These are phyloP conservation scores for Andrena minutula DNA, from an alignment of 2,888 invertebrate species.

Conservation along the genomic window DNA sequence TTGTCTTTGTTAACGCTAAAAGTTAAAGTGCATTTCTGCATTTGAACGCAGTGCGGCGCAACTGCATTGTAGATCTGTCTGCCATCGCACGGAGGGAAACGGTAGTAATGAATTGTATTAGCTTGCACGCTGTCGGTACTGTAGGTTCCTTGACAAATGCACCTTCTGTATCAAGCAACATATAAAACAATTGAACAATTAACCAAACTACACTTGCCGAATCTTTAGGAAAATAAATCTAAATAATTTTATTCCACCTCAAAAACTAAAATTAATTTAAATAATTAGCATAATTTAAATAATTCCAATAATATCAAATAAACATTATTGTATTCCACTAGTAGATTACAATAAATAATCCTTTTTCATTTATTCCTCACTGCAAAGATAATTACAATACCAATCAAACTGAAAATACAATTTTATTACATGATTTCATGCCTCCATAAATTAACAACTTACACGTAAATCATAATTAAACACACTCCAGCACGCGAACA, in stretches of 20 bases:
- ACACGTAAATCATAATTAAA: not conserved
- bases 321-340: too few relatives aligned
- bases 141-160: conserved; percentile 58
- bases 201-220: not conserved
- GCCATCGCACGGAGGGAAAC: conserved; percentile 76
- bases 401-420: not conserved
- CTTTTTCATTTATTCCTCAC: not conserved
- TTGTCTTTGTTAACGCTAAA: not conserved
- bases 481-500: not conserved
- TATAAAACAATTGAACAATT: not conserved
- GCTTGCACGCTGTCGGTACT: conserved; percentile 69
- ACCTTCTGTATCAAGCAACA: too few relatives aligned
- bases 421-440: too few relatives aligned
- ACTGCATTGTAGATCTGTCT: conserved; percentile 52
- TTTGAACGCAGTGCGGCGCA: conserved; percentile 1
- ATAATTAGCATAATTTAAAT: too few relatives aligned
- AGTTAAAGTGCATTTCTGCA: not conserved
- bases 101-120: conserved; percentile 60
- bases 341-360: not conserved
- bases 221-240: not conserved
- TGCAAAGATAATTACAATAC: not conserved
- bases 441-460: too few relatives aligned
- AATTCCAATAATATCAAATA: too few relatives aligned
- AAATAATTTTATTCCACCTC: not conserved
- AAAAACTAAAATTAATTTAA: not conserved